phyloP scores from a whole-genome alignment of 92 coral and sea anemone genomes.

The Actinostola sp. region DNA sequence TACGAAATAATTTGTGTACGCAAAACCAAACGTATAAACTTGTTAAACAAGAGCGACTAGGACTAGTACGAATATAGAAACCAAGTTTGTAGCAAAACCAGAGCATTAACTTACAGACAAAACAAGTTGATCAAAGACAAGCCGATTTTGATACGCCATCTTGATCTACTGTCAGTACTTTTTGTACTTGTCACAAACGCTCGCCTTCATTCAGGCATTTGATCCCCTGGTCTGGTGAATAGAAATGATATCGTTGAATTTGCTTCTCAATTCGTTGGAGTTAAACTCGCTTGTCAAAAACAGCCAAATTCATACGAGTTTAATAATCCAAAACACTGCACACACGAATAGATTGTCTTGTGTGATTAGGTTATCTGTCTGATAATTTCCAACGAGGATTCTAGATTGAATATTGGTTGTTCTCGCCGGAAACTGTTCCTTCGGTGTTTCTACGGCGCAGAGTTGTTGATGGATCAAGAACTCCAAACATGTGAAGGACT shows the following conservation, averaged over 20 bases:
- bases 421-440: slow-evolving; percentile 11
- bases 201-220: neutral
- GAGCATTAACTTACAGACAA: neutral
- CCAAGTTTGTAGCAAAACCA: neutral
- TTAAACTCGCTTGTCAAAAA: neutral
- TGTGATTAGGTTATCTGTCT: neutral
- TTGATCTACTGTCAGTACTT: slow-evolving; percentile 11
- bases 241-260: neutral
- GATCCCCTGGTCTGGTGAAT: slow-evolving; percentile 3
- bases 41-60: too few relatives aligned
- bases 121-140: slow-evolving; percentile 9
- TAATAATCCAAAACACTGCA: slow-evolving; percentile 6
- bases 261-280: neutral
- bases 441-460: slow-evolving; percentile 4
- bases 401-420: too few relatives aligned
- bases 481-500: slow-evolving; percentile 17
- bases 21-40: too few relatives aligned
- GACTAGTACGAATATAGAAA: neutral
- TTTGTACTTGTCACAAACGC: neutral
- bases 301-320: neutral
- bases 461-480: slow-evolving; percentile 27
- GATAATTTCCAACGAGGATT: neutral
- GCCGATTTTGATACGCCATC: slow-evolving; percentile 19
- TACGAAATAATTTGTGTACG: neutral
- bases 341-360: neutral